These are phyloP conservation scores for Eilema sororculum DNA, from an alignment of 2,888 invertebrate species.

Conservation along the genomic window DNA sequence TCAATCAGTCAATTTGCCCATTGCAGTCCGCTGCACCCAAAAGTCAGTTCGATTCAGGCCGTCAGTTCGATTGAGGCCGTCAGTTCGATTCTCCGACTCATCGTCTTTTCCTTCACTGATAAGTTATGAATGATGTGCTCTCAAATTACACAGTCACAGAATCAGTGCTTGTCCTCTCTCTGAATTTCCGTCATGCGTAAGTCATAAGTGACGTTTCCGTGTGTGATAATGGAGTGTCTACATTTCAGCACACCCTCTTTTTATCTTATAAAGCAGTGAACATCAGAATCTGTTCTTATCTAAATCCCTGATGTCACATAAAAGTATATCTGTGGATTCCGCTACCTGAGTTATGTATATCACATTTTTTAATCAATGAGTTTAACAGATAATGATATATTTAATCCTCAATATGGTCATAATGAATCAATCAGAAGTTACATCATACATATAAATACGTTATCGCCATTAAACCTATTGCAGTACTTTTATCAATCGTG, in stretches of 20 bases:
- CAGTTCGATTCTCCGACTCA: no score
- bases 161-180: slow-evolving; percentile 3
- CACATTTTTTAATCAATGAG: slow-evolving; percentile 5
- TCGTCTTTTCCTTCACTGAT: no score
- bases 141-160: slow-evolving; percentile 3
- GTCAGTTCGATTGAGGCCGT: no score
- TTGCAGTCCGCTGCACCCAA: no score
- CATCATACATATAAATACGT: not conserved
- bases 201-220: slow-evolving; percentile 14
- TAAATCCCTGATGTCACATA: slow-evolving; percentile 47
- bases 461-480: slow-evolving; percentile 5
- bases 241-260: not conserved
- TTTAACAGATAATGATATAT: not conserved
- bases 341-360: slow-evolving; percentile 27
- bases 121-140: not conserved
- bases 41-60: no score
- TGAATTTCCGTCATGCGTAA: not conserved
- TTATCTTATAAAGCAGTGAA: slow-evolving; percentile 36
- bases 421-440: not conserved
- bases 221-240: slow-evolving; percentile 12
- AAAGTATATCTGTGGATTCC: slow-evolving; percentile 32
- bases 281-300: slow-evolving; percentile 40
- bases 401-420: slow-evolving; percentile 2
- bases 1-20: no score
- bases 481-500: not conserved